phyloP scores from a whole-genome alignment of 2,113 vertebrate genomes.

The Rhadina sibilatrix region DNA sequence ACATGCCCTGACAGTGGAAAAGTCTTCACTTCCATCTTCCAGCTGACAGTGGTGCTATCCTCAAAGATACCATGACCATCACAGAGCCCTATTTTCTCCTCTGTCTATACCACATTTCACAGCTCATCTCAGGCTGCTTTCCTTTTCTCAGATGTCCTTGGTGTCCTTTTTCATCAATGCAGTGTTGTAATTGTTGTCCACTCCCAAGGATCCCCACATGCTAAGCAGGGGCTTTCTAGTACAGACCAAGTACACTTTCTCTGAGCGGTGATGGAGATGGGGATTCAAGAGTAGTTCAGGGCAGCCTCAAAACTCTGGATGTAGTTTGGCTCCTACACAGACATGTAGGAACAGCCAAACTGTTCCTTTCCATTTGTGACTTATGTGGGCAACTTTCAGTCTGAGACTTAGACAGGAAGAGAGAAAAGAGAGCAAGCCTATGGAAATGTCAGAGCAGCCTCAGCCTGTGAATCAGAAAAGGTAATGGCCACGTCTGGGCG shows the following conservation, averaged over 20 bases:
- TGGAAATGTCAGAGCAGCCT: not conserved
- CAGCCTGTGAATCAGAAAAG: not conserved
- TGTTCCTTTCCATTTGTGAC: not conserved
- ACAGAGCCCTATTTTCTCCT: not conserved
- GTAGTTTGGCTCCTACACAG: not conserved
- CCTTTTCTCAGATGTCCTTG: not conserved
- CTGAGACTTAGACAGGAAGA: not conserved
- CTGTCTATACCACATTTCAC: not conserved
- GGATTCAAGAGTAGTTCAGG: not conserved
- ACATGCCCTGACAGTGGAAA: not conserved
- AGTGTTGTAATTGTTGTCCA: not conserved
- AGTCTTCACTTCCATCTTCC: not conserved
- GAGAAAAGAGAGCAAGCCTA: not conserved
- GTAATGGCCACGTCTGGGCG: not conserved
- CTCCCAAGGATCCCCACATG: accelerated
- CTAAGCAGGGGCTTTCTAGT: not conserved
- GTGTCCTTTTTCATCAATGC: not conserved
- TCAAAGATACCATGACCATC: not conserved
- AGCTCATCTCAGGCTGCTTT: not conserved
- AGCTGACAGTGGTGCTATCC: not conserved
- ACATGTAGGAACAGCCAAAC: not conserved
- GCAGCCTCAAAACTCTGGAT: not conserved
- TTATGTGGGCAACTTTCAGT: not conserved
- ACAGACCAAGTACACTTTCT: not conserved
- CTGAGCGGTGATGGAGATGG: not conserved